phyloP scores from a whole-genome alignment of 2,888 invertebrate genomes.

The Teleogryllus oceanicus region DNA sequence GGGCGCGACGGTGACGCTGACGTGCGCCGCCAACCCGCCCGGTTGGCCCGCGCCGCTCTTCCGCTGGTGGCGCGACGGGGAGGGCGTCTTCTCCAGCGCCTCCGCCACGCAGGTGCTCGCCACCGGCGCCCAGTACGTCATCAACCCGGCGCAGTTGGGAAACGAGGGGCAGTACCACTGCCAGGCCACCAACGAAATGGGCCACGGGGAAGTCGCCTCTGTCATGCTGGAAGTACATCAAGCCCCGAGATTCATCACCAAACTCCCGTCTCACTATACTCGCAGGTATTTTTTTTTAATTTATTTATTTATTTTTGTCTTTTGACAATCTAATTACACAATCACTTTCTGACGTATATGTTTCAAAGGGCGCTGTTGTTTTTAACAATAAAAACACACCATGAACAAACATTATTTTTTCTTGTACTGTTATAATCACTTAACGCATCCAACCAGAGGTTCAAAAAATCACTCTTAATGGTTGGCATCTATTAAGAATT shows the following conservation, averaged over 20 bases:
- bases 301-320: slow-evolving; percentile 36
- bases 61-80: slow-evolving; percentile 81
- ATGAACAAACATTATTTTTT: too few relatives aligned
- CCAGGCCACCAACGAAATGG: slow-evolving; percentile 84
- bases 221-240: slow-evolving; percentile 84
- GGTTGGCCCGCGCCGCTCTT: slow-evolving; percentile 92
- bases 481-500: too few relatives aligned
- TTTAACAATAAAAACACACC: too few relatives aligned
- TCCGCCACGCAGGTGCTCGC: slow-evolving; percentile 59
- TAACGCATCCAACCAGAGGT: too few relatives aligned
- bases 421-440: too few relatives aligned
- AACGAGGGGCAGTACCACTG: slow-evolving; percentile 88
- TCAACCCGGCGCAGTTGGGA: slow-evolving; percentile 77
- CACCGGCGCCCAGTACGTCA: slow-evolving; percentile 78
- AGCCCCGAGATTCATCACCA: slow-evolving; percentile 78
- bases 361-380: too few relatives aligned
- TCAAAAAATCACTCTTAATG: too few relatives aligned
- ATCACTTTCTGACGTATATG: too few relatives aligned
- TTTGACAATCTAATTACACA: too few relatives aligned
- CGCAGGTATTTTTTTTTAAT: slow-evolving; percentile 44
- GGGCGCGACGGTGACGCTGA: slow-evolving; percentile 75
- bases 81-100: slow-evolving; percentile 50
- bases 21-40: slow-evolving; percentile 81
- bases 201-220: slow-evolving; percentile 79
- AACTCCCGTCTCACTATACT: slow-evolving; percentile 78